Conservation (phyloP, 2,797 vertebrate genomes). For the Gallirallus australis region DNA sequence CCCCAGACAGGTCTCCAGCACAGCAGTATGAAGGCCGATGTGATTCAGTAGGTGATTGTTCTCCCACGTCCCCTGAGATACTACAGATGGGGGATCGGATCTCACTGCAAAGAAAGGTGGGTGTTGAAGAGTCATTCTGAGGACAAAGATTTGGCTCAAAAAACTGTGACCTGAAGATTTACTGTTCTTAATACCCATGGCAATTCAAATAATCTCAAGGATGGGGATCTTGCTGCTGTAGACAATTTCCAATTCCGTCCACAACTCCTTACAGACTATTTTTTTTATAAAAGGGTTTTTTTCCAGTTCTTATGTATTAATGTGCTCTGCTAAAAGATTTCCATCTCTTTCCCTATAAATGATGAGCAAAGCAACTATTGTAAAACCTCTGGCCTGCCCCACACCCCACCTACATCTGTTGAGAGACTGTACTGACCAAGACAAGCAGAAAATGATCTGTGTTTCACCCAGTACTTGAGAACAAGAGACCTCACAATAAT, state of each 20-base stretch:
- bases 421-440: not conserved
- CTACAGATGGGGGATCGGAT: not conserved
- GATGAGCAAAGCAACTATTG: not conserved
- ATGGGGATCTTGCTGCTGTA: not conserved
- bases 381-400: not conserved
- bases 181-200: not conserved
- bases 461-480: conserved; percentile 30
- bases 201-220: not conserved
- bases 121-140: not conserved
- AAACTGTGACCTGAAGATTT: not conserved
- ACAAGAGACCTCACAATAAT: conserved; percentile 73
- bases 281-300: not conserved
- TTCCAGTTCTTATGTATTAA: not conserved
- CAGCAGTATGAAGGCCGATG: not conserved
- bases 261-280: not conserved
- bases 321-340: not conserved
- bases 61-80: not conserved
- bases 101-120: not conserved
- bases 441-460: not conserved
- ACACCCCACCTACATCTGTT: not conserved
- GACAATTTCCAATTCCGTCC: not conserved
- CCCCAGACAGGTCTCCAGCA: not conserved
- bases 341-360: not conserved
- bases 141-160: not conserved
- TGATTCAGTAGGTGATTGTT: not conserved